A percentile compares a stretch with the other conserved stretches of the same genome.
Conservation (phyloP, 2,113 vertebrate genomes). For the Tetrax tetrax region DNA sequence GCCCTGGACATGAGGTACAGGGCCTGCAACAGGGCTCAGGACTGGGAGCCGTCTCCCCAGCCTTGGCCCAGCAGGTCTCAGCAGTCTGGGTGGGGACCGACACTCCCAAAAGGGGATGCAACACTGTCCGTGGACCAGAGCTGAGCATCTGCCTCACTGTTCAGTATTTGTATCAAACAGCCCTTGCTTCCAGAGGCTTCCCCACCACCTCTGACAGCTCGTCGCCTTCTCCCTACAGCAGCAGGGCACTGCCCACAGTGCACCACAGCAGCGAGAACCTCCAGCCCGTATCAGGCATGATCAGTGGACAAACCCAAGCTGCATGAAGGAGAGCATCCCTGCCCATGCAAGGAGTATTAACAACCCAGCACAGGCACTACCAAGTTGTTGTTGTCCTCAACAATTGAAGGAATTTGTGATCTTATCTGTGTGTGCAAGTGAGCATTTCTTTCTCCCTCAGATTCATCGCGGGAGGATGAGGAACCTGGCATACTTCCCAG, state of each 20-base stretch:
- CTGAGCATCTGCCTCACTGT: background rate
- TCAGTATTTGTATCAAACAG: background rate
- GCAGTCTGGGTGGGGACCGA: background rate
- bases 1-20: background rate
- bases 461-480: background rate
- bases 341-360: background rate
- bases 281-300: background rate
- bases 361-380: background rate
- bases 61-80: background rate
- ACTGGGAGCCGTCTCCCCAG: background rate
- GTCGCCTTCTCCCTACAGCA: background rate
- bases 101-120: background rate
- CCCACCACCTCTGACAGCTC: accelerated
- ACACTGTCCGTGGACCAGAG: background rate
- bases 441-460: background rate
- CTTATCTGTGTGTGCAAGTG: background rate
- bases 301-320: background rate
- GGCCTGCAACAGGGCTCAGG: background rate
- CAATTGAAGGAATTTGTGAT: background rate
- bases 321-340: background rate
- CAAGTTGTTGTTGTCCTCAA: background rate
- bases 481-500: background rate
- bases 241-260: background rate
- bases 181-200: background rate
- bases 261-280: background rate